These are phyloP conservation scores for Hippoglossus hippoglossus DNA, from an alignment of 2,797 vertebrate genomes.

Conservation along the genomic window DNA sequence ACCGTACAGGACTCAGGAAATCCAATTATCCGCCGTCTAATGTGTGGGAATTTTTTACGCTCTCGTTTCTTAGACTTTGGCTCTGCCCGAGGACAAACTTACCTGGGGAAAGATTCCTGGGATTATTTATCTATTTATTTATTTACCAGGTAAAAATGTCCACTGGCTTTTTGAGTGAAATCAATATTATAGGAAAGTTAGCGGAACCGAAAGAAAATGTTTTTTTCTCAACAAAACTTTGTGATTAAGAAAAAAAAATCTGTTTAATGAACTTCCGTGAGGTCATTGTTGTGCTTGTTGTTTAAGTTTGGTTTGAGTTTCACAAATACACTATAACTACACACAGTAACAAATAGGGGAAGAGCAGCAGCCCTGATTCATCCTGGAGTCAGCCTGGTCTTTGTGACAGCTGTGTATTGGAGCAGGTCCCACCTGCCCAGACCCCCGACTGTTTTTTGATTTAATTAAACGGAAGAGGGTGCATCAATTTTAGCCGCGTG, in stretches of 20 bases:
- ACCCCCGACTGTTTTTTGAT: conserved; percentile 81
- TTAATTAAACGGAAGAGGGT: conserved; percentile 85
- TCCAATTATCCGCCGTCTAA: conserved; percentile 78
- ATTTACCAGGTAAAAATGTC: conserved; percentile 46
- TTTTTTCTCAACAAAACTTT: conserved; percentile 10
- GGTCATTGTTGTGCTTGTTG: not conserved
- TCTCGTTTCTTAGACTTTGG: conserved; percentile 74
- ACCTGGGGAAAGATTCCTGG: conserved; percentile 65
- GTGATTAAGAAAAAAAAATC: conserved; percentile 1
- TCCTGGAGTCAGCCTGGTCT: conserved; percentile 56
- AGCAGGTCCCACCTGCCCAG: conserved; percentile 65
- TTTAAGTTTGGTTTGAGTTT: not conserved
- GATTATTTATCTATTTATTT: conserved; percentile 68
- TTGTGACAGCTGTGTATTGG: conserved; percentile 60
- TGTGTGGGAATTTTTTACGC: conserved; percentile 78
- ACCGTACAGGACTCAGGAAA: conserved; percentile 78
- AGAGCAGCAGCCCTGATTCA: conserved; percentile 17
- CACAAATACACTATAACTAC: not conserved
- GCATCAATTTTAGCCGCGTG: conserved; percentile 82
- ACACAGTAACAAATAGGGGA: not conserved
- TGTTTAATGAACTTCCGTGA: not conserved
- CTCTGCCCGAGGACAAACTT: conserved; percentile 58
- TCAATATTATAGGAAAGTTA: conserved; percentile 47
- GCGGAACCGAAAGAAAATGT: not conserved
- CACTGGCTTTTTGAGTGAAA: conserved; percentile 46